Conservation (phyloP, 2,888 invertebrate genomes). For the Hirtodrosophila alboralis region DNA sequence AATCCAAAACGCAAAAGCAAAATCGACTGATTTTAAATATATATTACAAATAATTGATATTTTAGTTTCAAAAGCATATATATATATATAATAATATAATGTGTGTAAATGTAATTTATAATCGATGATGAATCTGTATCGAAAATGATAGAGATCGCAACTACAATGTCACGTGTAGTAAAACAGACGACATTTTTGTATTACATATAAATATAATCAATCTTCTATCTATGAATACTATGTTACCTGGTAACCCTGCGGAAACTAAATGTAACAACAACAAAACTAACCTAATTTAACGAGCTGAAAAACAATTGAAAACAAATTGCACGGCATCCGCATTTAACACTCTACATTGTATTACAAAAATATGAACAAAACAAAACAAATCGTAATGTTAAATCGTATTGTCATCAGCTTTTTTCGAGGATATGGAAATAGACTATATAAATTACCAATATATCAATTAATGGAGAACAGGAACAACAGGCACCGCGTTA, state of each 20-base stretch:
- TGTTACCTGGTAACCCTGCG: conserved; percentile 53
- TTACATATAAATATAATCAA: conserved; percentile 20
- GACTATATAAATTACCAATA: conserved; percentile 11
- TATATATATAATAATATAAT: too few species aligned
- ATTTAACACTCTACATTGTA: conserved; percentile 9
- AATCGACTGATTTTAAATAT: conserved; percentile 64
- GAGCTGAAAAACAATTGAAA: conserved; percentile 4
- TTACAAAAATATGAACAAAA: conserved; percentile 12
- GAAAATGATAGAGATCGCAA: conserved; percentile 21
- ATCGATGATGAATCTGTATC: conserved; percentile 15
- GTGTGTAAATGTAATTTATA: conserved; percentile 31
- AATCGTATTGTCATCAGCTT: conserved; percentile 9
- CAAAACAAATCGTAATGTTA: conserved; percentile 3
- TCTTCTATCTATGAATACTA: conserved; percentile 43
- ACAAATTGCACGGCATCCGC: conserved; percentile 12
- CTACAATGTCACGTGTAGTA: conserved; percentile 40
- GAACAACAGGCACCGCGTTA: conserved; percentile 6
- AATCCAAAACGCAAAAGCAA: conserved; percentile 34
- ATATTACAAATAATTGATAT: conserved; percentile 32
- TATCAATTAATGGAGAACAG: conserved; percentile 11
- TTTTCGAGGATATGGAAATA: conserved; percentile 7
- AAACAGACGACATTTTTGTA: conserved; percentile 33
- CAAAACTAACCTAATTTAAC: conserved; percentile 26
- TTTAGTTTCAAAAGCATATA: conserved; percentile 27
- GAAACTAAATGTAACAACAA: conserved; percentile 48